phyloP scores from a whole-genome alignment of 1,140 invertebrate species.

The Drosophila pseudoananassae region DNA sequence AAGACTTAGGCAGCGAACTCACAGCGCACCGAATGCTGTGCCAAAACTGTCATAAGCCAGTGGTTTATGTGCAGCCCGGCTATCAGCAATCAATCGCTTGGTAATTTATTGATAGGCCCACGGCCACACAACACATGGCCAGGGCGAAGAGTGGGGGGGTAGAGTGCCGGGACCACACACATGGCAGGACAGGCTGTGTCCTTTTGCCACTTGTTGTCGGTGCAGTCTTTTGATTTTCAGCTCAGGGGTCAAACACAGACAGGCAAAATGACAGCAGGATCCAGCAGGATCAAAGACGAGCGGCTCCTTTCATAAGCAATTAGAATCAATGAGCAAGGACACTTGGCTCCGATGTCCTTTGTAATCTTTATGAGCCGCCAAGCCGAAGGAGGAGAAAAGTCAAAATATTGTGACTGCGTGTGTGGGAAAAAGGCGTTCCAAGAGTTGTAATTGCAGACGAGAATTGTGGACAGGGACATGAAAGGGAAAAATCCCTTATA shows the following conservation, averaged over 20 bases:
- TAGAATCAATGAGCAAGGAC: conserved; percentile 79
- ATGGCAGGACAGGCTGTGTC: conserved; percentile 28
- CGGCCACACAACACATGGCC: conserved; percentile 46
- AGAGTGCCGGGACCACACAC: conserved; percentile 49
- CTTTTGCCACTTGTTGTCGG: conserved; percentile 65
- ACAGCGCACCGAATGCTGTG: conserved; percentile 44
- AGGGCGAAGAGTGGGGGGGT: conserved; percentile 10
- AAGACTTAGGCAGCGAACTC: conserved; percentile 82
- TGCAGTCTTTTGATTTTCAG: conserved; percentile 48
- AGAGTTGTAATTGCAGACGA: conserved; percentile 43
- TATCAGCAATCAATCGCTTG: conserved; percentile 76
- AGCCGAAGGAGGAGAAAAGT: conserved; percentile 31
- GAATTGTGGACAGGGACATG: conserved; percentile 13
- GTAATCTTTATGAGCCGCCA: conserved; percentile 49
- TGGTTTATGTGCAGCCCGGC: conserved; percentile 70
- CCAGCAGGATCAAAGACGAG: conserved; percentile 37
- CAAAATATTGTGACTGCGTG: conserved; percentile 75
- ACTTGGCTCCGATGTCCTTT: conserved; percentile 44
- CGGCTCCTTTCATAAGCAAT: conserved; percentile 73
- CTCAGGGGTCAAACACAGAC: background rate
- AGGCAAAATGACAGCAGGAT: conserved; percentile 42
- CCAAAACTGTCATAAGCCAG: conserved; percentile 80
- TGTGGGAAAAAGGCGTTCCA: conserved; percentile 60
- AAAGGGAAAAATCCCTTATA: conserved; percentile 37
- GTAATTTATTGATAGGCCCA: conserved; percentile 72